These are phyloP conservation scores for Lytechinus variegatus DNA, from an alignment of 35 echinoderm and acorn worm genomes.

Conservation along the genomic window DNA sequence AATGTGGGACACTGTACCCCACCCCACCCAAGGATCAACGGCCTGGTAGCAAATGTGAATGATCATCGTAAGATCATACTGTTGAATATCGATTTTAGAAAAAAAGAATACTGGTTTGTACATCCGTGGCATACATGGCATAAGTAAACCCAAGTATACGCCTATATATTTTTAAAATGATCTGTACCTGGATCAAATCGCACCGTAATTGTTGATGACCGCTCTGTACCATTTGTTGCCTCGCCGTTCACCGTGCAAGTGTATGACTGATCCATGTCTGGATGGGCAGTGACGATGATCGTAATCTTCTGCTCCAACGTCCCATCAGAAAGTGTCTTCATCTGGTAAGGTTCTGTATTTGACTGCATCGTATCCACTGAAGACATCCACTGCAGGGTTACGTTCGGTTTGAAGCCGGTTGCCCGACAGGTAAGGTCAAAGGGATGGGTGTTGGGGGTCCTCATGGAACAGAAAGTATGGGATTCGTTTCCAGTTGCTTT, in stretches of 20 bases:
- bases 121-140: too few relatives aligned
- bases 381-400: neutral
- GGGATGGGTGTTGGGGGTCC: neutral
- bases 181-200: neutral
- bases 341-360: neutral
- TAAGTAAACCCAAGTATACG: too few relatives aligned
- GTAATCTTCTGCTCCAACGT: neutral
- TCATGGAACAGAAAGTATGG: neutral
- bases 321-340: neutral
- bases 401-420: neutral
- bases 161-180: too few relatives aligned
- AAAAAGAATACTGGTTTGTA: too few relatives aligned
- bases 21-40: too few relatives aligned
- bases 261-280: neutral
- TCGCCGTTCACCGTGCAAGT: neutral
- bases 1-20: too few relatives aligned
- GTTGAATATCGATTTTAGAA: too few relatives aligned
- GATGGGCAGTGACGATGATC: neutral
- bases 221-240: neutral
- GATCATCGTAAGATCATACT: too few relatives aligned
- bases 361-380: neutral
- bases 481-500: neutral
- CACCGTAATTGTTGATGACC: neutral
- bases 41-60: too few relatives aligned
- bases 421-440: neutral